A percentile compares a stretch with the other conserved stretches of the same genome.
Conservation (phyloP, 2,888 invertebrate genomes). For the Conistra vaccinii region DNA sequence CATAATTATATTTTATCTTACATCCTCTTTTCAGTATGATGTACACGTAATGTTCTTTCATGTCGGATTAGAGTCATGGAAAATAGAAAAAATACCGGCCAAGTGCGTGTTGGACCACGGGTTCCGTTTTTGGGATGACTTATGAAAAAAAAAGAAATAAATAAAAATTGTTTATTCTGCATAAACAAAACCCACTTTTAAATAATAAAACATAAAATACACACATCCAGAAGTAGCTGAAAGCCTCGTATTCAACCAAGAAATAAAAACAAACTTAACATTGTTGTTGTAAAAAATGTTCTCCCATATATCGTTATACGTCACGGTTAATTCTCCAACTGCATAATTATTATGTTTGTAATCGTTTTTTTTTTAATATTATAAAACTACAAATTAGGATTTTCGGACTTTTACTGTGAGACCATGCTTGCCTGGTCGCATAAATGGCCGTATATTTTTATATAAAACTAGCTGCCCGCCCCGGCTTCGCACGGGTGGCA, state of each 20-base stretch:
- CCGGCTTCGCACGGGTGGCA: too few species aligned
- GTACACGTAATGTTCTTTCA: conserved; percentile 9
- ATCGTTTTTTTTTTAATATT: too few species aligned
- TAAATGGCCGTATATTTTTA: too few species aligned
- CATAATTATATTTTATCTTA: not conserved
- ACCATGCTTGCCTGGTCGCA: not conserved
- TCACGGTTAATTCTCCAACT: not conserved
- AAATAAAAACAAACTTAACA: not conserved
- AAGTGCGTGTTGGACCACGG: not conserved
- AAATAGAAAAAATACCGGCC: conserved; percentile 6
- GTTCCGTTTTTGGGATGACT: not conserved
- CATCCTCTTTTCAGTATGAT: not conserved
- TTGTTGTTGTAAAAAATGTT: not conserved
- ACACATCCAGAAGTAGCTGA: too few species aligned
- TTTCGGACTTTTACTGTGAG: not conserved
- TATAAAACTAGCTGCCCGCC: too few species aligned
- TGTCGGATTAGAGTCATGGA: not conserved
- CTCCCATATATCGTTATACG: not conserved
- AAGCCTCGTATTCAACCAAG: too few species aligned
- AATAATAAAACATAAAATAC: too few species aligned
- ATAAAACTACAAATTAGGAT: not conserved
- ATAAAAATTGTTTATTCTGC: too few species aligned
- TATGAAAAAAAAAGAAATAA: too few species aligned
- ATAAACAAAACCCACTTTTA: too few species aligned
- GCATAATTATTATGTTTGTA: not conserved